Evolutionary conservation across 2,888 invertebrate species (phyloP).

Genomic region (Ferdinandea cuprea): DNA sequence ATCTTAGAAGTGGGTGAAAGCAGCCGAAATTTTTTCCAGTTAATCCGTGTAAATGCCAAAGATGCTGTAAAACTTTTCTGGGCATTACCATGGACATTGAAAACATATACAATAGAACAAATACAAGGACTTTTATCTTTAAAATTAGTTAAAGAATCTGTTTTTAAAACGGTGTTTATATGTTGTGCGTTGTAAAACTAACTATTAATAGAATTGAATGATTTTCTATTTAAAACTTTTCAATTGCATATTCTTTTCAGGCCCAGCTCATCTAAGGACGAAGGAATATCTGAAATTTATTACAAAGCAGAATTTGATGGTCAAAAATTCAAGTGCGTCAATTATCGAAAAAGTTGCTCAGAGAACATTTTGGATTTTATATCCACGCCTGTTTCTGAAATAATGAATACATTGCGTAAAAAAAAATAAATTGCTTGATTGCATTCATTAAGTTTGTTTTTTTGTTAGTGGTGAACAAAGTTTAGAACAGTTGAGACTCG

Average conservation of each 20-base stretch:
- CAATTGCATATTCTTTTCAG: slow-evolving; percentile 62
- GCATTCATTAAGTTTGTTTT: background rate
- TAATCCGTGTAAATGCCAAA: too few species aligned
- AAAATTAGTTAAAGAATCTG: too few species aligned
- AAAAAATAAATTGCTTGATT: slow-evolving; percentile 22
- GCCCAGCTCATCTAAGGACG: slow-evolving; percentile 79
- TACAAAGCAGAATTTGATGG: slow-evolving; percentile 81
- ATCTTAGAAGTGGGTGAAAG: too few species aligned
- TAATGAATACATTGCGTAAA: slow-evolving; percentile 75
- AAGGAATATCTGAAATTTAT: slow-evolving; percentile 78
- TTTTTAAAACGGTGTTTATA: too few species aligned
- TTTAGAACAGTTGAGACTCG: slow-evolving; percentile 78
- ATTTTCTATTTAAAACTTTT: too few species aligned
- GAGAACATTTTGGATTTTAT: slow-evolving; percentile 79
- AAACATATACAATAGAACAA: too few species aligned
- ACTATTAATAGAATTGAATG: too few species aligned
- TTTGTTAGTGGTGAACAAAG: slow-evolving; percentile 10
- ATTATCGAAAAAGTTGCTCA: slow-evolving; percentile 77
- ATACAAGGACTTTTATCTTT: too few species aligned
- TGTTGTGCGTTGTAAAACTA: too few species aligned
- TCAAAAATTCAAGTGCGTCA: slow-evolving; percentile 76
- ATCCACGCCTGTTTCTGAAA: slow-evolving; percentile 78
- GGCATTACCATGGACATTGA: too few species aligned
- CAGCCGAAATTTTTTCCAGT: too few species aligned
- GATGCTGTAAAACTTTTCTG: too few species aligned